Conservation (phyloP, 2,113 vertebrate species). For the Glaucidium brasilianum region DNA sequence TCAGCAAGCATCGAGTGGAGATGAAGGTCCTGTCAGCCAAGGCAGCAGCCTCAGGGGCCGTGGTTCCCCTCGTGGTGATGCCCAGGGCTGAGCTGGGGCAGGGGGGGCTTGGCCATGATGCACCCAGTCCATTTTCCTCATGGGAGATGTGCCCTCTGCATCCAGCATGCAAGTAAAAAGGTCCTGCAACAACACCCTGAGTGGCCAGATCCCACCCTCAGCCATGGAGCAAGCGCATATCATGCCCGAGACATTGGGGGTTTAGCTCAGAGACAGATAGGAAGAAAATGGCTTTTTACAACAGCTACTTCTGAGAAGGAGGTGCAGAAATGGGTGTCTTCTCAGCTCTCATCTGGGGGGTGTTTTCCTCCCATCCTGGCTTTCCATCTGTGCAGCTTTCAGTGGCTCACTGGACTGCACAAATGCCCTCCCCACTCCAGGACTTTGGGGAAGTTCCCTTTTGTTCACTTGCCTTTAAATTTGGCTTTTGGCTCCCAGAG, state of each 20-base stretch:
- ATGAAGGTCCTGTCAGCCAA: background rate
- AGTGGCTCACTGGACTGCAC: background rate
- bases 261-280: background rate
- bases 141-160: background rate
- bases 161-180: background rate
- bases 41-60: rapidly evolving
- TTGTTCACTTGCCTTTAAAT: background rate
- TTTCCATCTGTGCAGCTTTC: background rate
- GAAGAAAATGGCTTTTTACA: background rate
- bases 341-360: background rate
- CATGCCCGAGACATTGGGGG: rapidly evolving
- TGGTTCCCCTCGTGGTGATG: rapidly evolving
- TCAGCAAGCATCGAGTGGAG: background rate
- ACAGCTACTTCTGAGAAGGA: background rate
- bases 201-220: background rate
- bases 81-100: background rate
- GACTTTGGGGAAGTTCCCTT: background rate
- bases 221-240: rapidly evolving
- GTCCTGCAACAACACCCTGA: background rate
- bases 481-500: background rate
- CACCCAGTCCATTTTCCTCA: rapidly evolving
- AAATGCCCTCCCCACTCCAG: background rate
- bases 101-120: rapidly evolving
- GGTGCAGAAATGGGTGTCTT: background rate
- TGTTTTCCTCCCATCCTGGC: background rate